Percentiles rank a stretch among this genome's conserved stretches.
phyloP scores from a whole-genome alignment of 2,113 vertebrate genomes.

The Lagopus muta region DNA sequence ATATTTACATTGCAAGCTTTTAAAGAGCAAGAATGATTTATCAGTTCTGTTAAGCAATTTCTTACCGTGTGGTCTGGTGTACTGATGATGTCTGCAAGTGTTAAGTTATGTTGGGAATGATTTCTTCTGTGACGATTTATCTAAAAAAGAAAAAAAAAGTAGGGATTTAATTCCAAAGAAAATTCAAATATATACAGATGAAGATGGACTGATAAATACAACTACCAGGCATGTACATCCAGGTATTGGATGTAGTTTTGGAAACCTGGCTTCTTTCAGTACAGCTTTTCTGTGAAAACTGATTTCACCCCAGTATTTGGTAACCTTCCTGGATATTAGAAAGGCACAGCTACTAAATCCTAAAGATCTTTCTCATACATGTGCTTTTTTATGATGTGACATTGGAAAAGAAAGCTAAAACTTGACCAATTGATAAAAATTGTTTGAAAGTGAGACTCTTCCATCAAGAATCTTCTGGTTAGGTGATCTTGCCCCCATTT shows the following conservation, averaged over 20 bases:
- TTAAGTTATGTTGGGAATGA: slow-evolving; percentile 88
- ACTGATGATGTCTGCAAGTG: slow-evolving; percentile 59
- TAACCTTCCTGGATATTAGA: neutral
- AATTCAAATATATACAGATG: neutral
- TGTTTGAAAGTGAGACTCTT: neutral
- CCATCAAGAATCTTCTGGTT: neutral
- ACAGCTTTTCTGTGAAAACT: neutral
- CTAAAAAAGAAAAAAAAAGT: slow-evolving; percentile 28
- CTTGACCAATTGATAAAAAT: neutral
- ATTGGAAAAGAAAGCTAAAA: neutral
- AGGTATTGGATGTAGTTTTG: neutral
- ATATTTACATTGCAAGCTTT: neutral
- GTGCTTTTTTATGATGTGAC: neutral
- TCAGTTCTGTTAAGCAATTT: neutral
- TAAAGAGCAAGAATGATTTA: neutral
- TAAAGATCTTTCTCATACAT: neutral
- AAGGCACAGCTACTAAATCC: neutral
- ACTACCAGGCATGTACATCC: neutral
- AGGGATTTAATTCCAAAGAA: neutral
- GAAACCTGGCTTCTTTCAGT: neutral
- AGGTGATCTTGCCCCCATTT: neutral
- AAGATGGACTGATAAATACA: neutral
- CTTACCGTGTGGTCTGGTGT: slow-evolving; percentile 78
- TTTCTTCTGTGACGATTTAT: slow-evolving; percentile 90
- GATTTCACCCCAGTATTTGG: neutral